Evolutionary conservation across 2,888 invertebrate genomes (phyloP), one percentile per base, ranked within the genome.

Genomic region (Steinernema hermaphroditum): DNA sequence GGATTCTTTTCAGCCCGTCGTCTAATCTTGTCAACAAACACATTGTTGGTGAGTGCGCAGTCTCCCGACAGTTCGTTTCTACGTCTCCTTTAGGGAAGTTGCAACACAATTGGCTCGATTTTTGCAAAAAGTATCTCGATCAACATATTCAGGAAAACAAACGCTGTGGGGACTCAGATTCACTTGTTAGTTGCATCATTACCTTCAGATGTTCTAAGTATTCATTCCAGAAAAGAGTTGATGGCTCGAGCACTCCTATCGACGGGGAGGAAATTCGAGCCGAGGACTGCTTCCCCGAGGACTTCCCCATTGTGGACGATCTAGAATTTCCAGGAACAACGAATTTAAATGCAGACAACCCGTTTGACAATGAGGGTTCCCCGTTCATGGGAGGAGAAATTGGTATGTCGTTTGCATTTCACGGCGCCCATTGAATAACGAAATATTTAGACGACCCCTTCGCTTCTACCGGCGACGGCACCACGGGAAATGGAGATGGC

Each of bases 361-460:
- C 46, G 16, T 46, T 46, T 46, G 46, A 46, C 46, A 29, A 1
- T 32, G 29, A 16, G 6, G 27, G 19, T 19, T 62, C 62, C 6
- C 62, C 62, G 16, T 62, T 34, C 34, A 8, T 62, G 32, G 62
- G 62, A 32, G 46, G 46, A 19, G 46, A 46, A 4, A 19, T 46
- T 46, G 22, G 46, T 46, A 9, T 46, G 46, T 16, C 6, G 16
- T 46, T 19, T 46, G 46, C 37, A 37, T 37, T 8, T 8, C 4
- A 37, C 6, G n/a, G n/a, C n/a, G n/a, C n/a, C n/a, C n/a, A 37
- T 9, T 46, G 16, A 9, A 46, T 37, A 46, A 46, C 46, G 46
- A 46, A 46, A 46, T 4, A 19, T 62, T 62, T 29, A 62, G 62
- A 34, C 9, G 62, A 62, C 19, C 62, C 62, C 16, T 62, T 62